Conservation (phyloP, 2,888 invertebrate genomes). For the Pterostichus niger region DNA sequence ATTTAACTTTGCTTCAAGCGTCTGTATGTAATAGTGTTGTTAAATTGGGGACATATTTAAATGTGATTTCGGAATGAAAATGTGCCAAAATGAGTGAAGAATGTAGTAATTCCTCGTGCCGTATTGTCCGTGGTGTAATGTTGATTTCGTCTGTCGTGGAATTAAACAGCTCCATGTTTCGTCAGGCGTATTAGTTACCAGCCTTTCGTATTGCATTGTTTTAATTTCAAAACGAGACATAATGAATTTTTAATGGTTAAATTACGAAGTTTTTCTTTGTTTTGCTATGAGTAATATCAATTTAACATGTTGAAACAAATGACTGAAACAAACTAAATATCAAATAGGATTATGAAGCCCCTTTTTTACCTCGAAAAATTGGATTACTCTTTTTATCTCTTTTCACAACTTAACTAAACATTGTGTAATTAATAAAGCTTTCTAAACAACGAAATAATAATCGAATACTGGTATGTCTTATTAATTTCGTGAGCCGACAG, state of each 20-base stretch:
- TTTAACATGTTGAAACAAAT: constrained; percentile 49
- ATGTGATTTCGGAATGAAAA: no score
- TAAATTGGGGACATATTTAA: no score
- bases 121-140: constrained; percentile 10
- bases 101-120: not conserved
- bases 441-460: constrained; percentile 44
- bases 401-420: constrained; percentile 27
- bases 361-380: constrained; percentile 4
- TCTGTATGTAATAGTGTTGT: not conserved
- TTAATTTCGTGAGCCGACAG: not conserved
- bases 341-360: constrained; percentile 6
- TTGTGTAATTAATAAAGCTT: constrained; percentile 37
- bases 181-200: constrained; percentile 15
- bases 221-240: constrained; percentile 55
- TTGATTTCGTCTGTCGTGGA: constrained; percentile 13
- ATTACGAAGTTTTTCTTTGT: constrained; percentile 53
- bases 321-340: constrained; percentile 40
- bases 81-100: not conserved
- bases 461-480: not conserved
- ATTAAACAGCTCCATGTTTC: constrained; percentile 21
- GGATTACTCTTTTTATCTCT: constrained; percentile 5
- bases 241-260: constrained; percentile 56
- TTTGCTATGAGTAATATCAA: constrained; percentile 35
- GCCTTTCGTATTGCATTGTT: constrained; percentile 48
- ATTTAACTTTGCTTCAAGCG: not conserved